These are phyloP conservation scores for Lophura nycthemera DNA, from an alignment of 2,113 vertebrate species.

Conservation along the genomic window DNA sequence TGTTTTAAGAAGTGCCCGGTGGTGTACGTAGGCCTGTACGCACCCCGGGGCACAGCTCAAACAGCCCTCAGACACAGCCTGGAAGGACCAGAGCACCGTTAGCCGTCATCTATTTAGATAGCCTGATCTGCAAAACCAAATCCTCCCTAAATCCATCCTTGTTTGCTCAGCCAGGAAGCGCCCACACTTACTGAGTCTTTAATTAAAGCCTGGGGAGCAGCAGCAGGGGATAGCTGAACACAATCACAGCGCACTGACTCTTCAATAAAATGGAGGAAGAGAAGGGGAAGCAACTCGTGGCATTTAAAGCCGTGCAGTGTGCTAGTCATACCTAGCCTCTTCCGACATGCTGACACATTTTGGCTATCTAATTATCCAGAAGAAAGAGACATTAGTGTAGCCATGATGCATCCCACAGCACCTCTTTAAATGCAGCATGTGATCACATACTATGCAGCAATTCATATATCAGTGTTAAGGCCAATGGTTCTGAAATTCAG, in stretches of 20 bases:
- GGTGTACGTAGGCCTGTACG: not conserved
- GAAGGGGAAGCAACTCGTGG: not conserved
- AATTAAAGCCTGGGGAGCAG: constrained; percentile 66
- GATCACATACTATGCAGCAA: not conserved
- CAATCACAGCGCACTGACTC: not conserved
- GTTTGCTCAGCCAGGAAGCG: constrained; percentile 6
- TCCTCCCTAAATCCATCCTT: not conserved
- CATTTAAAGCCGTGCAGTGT: not conserved
- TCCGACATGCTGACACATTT: not conserved
- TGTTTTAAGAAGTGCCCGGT: not conserved
- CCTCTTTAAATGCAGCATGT: not conserved
- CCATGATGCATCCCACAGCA: not conserved
- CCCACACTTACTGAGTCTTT: not conserved
- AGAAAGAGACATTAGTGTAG: not conserved
- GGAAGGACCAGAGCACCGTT: rapidly evolving
- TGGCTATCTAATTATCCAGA: not conserved
- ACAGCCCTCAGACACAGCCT: rapidly evolving
- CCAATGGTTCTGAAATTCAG: not conserved
- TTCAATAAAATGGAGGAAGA: not conserved
- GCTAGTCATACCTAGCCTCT: not conserved
- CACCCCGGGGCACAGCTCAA: not conserved
- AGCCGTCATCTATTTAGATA: not conserved
- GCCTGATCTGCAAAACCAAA: not conserved
- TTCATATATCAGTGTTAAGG: not conserved
- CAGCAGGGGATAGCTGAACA: not conserved